Conservation (phyloP, 2,113 vertebrate species). For the Chrysochloris asiatica region DNA sequence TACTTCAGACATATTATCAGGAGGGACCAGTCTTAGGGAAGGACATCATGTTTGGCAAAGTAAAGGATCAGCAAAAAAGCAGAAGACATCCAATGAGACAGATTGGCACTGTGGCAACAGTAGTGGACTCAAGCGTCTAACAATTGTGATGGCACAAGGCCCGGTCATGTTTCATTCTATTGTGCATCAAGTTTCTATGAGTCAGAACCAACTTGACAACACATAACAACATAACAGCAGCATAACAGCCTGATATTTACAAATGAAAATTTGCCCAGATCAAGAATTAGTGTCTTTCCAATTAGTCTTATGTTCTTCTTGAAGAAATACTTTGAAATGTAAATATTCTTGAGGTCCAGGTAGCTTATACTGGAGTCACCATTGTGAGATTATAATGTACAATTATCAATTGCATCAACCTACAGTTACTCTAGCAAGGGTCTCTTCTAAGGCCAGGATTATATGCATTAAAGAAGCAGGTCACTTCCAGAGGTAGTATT, state of each 20-base stretch:
- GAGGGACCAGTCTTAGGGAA: too few relatives aligned
- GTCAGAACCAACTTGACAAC: too few relatives aligned
- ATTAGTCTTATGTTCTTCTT: conserved; percentile 23
- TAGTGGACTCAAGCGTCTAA: too few relatives aligned
- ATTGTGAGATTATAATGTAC: background rate
- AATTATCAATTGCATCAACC: background rate
- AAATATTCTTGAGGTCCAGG: background rate
- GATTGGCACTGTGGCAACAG: too few relatives aligned
- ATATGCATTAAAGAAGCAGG: background rate
- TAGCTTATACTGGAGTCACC: background rate
- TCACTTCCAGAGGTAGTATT: background rate
- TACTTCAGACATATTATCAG: too few relatives aligned
- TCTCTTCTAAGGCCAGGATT: background rate
- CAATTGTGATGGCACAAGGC: too few relatives aligned
- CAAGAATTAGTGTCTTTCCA: background rate
- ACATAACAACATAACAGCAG: background rate
- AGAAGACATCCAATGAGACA: too few relatives aligned
- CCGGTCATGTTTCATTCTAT: too few relatives aligned
- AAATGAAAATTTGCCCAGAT: background rate
- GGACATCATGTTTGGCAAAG: too few relatives aligned
- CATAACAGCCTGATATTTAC: background rate
- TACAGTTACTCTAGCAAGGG: background rate
- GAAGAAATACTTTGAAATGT: background rate
- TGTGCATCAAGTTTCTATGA: too few relatives aligned
- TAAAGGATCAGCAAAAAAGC: too few relatives aligned